Evolutionary conservation across 2,797 vertebrate species (phyloP).

Genomic region (Rachycentron canadum): DNA sequence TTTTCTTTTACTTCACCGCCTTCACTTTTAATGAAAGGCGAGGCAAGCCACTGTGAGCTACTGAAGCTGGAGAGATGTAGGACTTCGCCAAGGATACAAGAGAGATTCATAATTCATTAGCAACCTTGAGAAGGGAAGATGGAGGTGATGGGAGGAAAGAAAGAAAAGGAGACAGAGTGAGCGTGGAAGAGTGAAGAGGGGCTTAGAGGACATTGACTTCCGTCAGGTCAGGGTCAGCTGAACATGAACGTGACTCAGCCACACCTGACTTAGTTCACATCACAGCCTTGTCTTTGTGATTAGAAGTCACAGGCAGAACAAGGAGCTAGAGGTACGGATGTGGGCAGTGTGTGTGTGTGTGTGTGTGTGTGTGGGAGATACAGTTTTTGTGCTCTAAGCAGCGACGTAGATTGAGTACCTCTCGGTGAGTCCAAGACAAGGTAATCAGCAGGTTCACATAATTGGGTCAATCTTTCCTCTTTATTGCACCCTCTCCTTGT

Average conservation of each 20-base stretch:
- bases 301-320: conserved; percentile 39
- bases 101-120: conserved; percentile 64
- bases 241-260: conserved; percentile 42
- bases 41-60: conserved; percentile 9
- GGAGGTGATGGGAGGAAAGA: conserved; percentile 22
- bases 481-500: conserved; percentile 46
- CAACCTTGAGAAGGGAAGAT: conserved; percentile 57
- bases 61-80: conserved; percentile 26
- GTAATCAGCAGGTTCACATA: conserved; percentile 72
- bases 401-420: conserved; percentile 35
- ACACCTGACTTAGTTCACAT: conserved; percentile 32
- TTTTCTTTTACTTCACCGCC: conserved; percentile 45
- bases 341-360: background rate
- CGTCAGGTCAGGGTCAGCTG: conserved; percentile 49
- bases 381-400: background rate
- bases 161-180: conserved; percentile 19
- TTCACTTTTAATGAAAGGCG: background rate
- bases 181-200: background rate
- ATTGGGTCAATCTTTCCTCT: conserved; percentile 67
- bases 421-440: conserved; percentile 46
- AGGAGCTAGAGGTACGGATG: conserved; percentile 25
- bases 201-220: conserved; percentile 50
- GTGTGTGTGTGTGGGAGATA: conserved; percentile 21
- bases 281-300: conserved; percentile 39
- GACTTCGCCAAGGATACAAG: conserved; percentile 50